A percentile compares a stretch with the other conserved stretches of the same genome.
Evolutionary conservation across 2,113 vertebrate species (phyloP).

Genomic region (Pangasianodon hypophthalmus): DNA sequence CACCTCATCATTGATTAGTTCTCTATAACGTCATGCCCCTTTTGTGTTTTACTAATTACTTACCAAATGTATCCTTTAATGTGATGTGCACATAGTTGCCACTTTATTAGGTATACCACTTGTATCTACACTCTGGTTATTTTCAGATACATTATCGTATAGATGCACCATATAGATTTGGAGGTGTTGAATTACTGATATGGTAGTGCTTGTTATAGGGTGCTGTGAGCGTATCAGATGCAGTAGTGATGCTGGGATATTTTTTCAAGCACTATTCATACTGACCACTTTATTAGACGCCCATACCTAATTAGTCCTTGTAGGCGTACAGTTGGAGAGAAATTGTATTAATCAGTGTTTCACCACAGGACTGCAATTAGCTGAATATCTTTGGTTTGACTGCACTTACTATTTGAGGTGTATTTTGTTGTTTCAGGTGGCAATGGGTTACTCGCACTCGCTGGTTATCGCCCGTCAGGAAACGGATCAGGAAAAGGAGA

Average conservation of each 20-base stretch:
- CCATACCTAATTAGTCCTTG: not conserved
- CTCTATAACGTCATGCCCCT: not conserved
- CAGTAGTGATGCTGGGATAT: not conserved
- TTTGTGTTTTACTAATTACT: not conserved
- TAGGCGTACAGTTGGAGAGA: not conserved
- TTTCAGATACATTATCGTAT: not conserved
- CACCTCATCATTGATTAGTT: not conserved
- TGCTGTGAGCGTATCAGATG: not conserved
- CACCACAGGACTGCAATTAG: not conserved
- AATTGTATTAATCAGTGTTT: not conserved
- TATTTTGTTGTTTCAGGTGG: conserved; percentile 76
- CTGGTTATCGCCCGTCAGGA: conserved; percentile 90
- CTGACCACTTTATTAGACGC: not conserved
- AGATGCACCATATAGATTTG: not conserved
- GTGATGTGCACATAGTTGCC: not conserved
- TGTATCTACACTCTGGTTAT: not conserved
- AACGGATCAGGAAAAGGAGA: conserved; percentile 83
- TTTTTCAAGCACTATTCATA: not conserved
- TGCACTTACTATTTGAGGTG: not conserved
- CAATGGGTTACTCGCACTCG: conserved; percentile 91
- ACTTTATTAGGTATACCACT: not conserved
- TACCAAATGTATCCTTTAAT: not conserved
- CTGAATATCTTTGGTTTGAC: not conserved
- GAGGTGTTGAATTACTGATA: not conserved
- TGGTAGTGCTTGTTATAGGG: not conserved